Conservation (phyloP, 2,113 vertebrate genomes). For the Clupea harengus region DNA sequence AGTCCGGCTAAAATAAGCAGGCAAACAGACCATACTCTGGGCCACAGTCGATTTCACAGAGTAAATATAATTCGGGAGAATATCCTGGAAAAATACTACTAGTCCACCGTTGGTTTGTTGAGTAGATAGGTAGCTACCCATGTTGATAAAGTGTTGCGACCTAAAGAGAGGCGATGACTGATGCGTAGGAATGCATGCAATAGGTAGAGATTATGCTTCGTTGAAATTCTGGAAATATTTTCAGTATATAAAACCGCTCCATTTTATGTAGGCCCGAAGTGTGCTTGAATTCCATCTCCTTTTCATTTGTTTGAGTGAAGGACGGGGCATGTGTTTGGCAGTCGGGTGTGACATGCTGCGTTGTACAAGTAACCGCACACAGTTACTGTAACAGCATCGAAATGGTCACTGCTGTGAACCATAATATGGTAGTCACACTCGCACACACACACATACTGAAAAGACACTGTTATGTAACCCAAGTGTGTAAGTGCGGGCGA, state of each 20-base stretch:
- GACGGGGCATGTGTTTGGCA: constrained; percentile 26
- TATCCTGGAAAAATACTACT: constrained; percentile 2
- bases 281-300: background rate
- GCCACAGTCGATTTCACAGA: constrained; percentile 34
- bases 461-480: constrained; percentile 23
- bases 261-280: constrained; percentile 8
- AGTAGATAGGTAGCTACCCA: background rate
- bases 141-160: constrained; percentile 26
- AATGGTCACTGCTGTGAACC: constrained; percentile 52
- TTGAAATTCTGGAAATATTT: background rate
- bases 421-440: constrained; percentile 65
- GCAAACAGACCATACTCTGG: constrained; percentile 6
- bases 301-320: constrained; percentile 22
- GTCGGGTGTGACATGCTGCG: constrained; percentile 46
- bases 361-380: constrained; percentile 49
- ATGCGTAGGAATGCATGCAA: constrained; percentile 48
- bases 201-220: background rate
- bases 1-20: constrained; percentile 6
- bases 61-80: constrained; percentile 36
- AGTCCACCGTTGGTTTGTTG: constrained; percentile 21
- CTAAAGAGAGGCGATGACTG: constrained; percentile 21
- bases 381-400: constrained; percentile 47
- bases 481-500: constrained; percentile 65
- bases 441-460: constrained; percentile 57
- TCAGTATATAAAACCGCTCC: background rate